These are phyloP conservation scores for Meriones psammophilus DNA, from an alignment of 2,797 vertebrate genomes.

Conservation along the genomic window DNA sequence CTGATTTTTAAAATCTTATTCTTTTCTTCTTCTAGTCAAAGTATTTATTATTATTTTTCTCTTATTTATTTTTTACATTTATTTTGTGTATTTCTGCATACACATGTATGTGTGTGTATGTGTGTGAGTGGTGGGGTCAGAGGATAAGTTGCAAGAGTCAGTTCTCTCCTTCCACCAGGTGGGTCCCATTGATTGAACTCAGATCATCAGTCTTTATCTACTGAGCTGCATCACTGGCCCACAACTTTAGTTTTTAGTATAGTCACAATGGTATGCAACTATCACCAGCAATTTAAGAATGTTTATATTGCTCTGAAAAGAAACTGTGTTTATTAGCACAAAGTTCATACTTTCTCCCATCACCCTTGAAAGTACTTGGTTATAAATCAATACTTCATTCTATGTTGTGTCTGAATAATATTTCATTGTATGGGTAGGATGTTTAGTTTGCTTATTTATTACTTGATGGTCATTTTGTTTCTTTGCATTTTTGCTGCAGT, in stretches of 20 bases:
- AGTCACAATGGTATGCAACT: not conserved
- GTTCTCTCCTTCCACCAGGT: not conserved
- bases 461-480: not conserved
- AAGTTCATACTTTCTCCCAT: not conserved
- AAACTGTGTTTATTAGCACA: not conserved
- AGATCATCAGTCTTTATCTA: not conserved
- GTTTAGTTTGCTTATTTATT: not conserved
- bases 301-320: not conserved
- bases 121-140: not conserved
- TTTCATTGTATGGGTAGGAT: not conserved
- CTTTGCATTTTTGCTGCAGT: not conserved
- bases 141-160: not conserved
- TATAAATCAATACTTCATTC: not conserved
- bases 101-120: not conserved
- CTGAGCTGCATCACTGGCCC: no score
- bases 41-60: not conserved
- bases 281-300: not conserved
- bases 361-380: not conserved
- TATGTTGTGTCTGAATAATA: not conserved
- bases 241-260: not conserved
- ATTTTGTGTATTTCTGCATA: not conserved
- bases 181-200: not conserved
- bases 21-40: conserved; percentile 28
- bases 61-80: not conserved
- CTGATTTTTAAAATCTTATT: not conserved